A percentile compares a stretch with the other conserved stretches of the same genome.
Conservation (phyloP, 2,113 vertebrate species). For the Lagenorhynchus albirostris region DNA sequence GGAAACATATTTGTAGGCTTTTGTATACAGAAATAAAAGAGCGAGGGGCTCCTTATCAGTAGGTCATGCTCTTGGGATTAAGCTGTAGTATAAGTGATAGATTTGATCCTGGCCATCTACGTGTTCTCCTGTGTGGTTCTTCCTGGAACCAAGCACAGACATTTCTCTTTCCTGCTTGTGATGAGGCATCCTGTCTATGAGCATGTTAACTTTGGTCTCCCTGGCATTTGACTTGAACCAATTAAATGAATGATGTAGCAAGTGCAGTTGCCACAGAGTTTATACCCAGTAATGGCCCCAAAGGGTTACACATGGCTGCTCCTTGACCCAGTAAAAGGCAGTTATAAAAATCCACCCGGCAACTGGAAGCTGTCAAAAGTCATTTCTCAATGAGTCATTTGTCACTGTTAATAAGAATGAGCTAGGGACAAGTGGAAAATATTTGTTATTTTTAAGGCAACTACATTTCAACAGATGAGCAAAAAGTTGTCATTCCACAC, state of each 20-base stretch:
- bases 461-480: constrained; percentile 67
- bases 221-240: constrained; percentile 3
- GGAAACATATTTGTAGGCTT: background rate
- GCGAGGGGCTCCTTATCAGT: background rate
- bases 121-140: background rate
- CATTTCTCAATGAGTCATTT: constrained; percentile 78
- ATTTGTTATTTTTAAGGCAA: constrained; percentile 74
- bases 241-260: constrained; percentile 41
- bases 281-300: background rate
- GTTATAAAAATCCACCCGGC: constrained; percentile 54
- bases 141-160: background rate
- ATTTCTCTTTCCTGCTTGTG: background rate
- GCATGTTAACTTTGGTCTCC: constrained; percentile 26
- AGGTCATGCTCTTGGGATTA: background rate
- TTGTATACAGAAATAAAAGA: background rate
- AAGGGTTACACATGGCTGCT: constrained; percentile 2
- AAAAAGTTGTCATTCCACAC: constrained; percentile 63
- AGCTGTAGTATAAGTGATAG: background rate
- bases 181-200: background rate
- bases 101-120: background rate
- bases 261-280: constrained; percentile 35
- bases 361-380: constrained; percentile 69
- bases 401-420: constrained; percentile 63
- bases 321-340: constrained; percentile 46
- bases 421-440: constrained; percentile 69